Conservation (phyloP, 2,888 invertebrate genomes). For the Sturmia bella region DNA sequence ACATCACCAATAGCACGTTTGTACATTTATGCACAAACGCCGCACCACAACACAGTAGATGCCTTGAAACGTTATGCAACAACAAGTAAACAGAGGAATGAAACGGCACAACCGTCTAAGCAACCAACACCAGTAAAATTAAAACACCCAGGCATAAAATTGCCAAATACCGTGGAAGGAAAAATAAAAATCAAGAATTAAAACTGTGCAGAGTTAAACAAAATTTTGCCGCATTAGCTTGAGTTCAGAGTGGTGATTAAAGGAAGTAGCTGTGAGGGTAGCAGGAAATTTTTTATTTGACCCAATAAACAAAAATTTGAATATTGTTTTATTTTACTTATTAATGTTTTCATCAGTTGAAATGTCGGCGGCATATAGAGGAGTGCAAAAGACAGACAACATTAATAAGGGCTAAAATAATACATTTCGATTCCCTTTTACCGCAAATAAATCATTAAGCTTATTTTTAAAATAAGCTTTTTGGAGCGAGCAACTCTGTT, state of each 20-base stretch:
- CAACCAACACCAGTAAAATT: slow-evolving; percentile 1
- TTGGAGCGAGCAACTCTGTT: too few relatives aligned
- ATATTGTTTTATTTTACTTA: neutral
- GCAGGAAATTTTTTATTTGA: neutral
- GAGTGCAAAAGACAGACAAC: too few relatives aligned
- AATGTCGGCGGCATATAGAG: too few relatives aligned
- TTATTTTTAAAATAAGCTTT: too few relatives aligned
- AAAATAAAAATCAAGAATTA: slow-evolving; percentile 22
- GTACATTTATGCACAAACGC: too few relatives aligned
- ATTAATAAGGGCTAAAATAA: too few relatives aligned
- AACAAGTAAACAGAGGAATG: slow-evolving; percentile 31
- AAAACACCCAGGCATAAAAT: slow-evolving; percentile 47
- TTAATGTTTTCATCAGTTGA: too few relatives aligned
- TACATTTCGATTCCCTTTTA: too few relatives aligned
- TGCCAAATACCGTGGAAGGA: slow-evolving; percentile 21
- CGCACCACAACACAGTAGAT: slow-evolving; percentile 13
- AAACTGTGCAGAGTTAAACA: slow-evolving; percentile 49
- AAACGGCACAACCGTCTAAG: neutral
- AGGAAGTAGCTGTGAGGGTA: slow-evolving; percentile 14
- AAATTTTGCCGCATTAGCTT: slow-evolving; percentile 25
- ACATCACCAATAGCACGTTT: too few relatives aligned
- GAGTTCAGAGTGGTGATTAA: slow-evolving; percentile 1
- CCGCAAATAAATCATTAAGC: too few relatives aligned
- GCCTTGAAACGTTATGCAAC: slow-evolving; percentile 33
- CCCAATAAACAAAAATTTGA: neutral